Percentiles rank a stretch among this genome's conserved stretches.
Evolutionary conservation across 2,888 invertebrate genomes (phyloP).

Genomic region (Stenotaenia linearis): DNA sequence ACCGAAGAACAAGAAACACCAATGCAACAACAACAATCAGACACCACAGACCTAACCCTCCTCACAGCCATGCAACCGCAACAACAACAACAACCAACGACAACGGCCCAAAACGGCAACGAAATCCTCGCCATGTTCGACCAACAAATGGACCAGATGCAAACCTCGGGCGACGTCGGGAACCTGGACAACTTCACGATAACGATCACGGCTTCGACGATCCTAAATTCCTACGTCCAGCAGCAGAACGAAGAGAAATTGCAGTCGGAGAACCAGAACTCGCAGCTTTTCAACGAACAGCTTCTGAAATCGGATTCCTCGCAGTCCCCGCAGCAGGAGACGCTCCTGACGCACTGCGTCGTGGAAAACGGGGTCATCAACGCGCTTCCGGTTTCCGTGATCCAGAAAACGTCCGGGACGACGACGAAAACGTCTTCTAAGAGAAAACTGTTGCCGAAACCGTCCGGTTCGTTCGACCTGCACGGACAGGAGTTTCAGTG

Average conservation of each 20-base stretch:
- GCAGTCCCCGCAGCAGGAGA: not conserved
- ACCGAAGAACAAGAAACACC: not conserved
- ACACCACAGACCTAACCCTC: not conserved
- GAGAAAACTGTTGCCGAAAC: conserved; percentile 21
- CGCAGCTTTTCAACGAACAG: not conserved
- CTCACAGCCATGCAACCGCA: conserved; percentile 17
- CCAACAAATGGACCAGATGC: not conserved
- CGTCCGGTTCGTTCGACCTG: not conserved
- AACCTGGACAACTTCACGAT: not conserved
- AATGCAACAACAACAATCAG: not conserved
- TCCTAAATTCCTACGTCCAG: conserved; percentile 13
- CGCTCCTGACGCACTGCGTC: not conserved
- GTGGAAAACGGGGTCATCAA: not conserved
- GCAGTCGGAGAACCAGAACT: not conserved
- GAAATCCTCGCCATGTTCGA: conserved; percentile 29
- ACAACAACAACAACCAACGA: not conserved
- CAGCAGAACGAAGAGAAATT: not conserved
- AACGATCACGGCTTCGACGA: not conserved
- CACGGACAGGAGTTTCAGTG: not conserved
- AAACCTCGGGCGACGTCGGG: not conserved
- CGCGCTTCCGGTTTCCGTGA: not conserved
- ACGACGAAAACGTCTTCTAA: not conserved
- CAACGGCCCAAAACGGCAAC: not conserved
- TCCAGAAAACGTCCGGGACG: not conserved
- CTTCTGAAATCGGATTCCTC: not conserved